Evolutionary conservation across 2,888 invertebrate genomes (phyloP), one percentile per base, ranked within the genome.

Genomic region (Chrysomela aeneicollis): DNA sequence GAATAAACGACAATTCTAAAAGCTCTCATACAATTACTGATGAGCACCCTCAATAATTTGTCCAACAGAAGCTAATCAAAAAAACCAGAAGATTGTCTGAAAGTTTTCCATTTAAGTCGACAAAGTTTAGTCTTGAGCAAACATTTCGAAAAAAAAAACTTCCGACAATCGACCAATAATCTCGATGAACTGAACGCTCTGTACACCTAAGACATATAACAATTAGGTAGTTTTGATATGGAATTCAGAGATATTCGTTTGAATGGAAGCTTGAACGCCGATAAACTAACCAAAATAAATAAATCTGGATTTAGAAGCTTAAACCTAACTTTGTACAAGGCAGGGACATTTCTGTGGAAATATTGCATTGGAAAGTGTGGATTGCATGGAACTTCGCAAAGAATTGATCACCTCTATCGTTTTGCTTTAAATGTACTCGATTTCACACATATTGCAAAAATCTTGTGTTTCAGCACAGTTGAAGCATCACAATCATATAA

Each of bases 21-120:
- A 64, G 64, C 62, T 57, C 59, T 57, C 64, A 62, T 69, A 69
- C 68, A 64, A n/a, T n/a, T n/a, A n/a, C n/a, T n/a, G n/a, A n/a
- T n/a, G 61, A 60, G 63, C 61, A 42, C 63, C 60, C 59, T 58
- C 32, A 30, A 50, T 42, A 53, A 59, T 55, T 57, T 18, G 10
- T 5, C 21, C 21, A 22, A 3, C 22, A 46, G 37, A 12, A 19
- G 2, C 8, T 47, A 2, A 1, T 47, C 10, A 19, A 47, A 12
- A 15, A 18, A 42, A 17, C 4, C 47, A 17, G n/a, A 35, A 35
- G 12, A 35, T 35, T 35, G 35, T 35, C 35, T 2, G 35, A 35
- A 35, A 35, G 1, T 35, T 35, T 12, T 9, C 12, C 6, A 10
- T 35, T 35, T 35, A 8, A 26, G 26, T 5, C 26, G 12, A 2